Conservation (phyloP, 1,140 invertebrate species). For the Drosophila takahashii region DNA sequence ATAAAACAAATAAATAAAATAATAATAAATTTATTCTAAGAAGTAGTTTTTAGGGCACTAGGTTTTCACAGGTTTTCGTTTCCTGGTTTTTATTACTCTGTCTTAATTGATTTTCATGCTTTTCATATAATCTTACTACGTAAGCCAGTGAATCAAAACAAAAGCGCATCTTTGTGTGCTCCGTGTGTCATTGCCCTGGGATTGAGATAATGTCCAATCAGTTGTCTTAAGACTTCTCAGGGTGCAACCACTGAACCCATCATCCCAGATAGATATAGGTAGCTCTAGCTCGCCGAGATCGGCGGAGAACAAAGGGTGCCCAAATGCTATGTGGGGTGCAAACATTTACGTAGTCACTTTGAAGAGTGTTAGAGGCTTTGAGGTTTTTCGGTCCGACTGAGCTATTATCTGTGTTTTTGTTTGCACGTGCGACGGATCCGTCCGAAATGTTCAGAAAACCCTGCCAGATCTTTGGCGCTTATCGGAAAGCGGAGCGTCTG, state of each 20-base stretch:
- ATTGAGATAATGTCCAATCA: conserved; percentile 51
- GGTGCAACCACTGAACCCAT: conserved; percentile 25
- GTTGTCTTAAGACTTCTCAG: background rate
- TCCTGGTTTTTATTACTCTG: background rate
- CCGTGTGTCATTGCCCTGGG: conserved; percentile 50
- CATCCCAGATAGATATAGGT: conserved; percentile 8
- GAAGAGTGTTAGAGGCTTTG: conserved; percentile 10
- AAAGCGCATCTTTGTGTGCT: conserved; percentile 26
- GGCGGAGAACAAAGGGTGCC: conserved; percentile 22
- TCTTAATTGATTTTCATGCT: too few relatives aligned
- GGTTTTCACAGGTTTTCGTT: background rate
- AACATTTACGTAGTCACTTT: conserved; percentile 30
- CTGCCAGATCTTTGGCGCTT: conserved; percentile 45
- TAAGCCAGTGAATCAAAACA: background rate
- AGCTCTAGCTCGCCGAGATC: background rate
- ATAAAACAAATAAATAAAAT: too few relatives aligned
- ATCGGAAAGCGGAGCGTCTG: conserved; percentile 52
- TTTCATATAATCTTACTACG: background rate
- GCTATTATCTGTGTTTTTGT: conserved; percentile 45
- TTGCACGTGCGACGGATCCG: conserved; percentile 45
- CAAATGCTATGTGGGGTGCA: conserved; percentile 21
- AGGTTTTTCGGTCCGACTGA: background rate
- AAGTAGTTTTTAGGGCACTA: background rate
- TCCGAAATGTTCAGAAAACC: conserved; percentile 18
- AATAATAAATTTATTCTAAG: background rate